phyloP scores from a whole-genome alignment of 2,113 vertebrate species.

The Macquaria australasica region DNA sequence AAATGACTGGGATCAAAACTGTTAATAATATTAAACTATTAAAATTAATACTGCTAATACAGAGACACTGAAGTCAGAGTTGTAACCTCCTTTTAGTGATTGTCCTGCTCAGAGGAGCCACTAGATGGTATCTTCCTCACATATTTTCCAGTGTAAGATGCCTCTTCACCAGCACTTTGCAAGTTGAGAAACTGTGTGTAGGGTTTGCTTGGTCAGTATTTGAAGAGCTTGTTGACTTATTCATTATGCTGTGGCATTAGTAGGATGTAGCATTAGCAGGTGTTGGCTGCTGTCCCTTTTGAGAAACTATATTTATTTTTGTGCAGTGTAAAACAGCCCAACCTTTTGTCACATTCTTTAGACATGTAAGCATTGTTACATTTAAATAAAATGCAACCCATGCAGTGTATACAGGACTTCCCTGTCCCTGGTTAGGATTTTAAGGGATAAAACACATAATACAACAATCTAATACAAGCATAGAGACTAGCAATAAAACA shows the following conservation, averaged over 20 bases:
- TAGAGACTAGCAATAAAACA: no score
- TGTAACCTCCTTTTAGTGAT: background rate
- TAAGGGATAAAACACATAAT: no score
- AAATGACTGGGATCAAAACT: background rate
- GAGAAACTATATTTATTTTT: background rate
- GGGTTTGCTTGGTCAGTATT: background rate
- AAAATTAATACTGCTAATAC: background rate
- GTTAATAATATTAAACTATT: no score
- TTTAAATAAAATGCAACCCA: no score
- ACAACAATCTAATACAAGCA: no score
- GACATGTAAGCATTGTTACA: background rate
- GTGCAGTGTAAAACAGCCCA: background rate
- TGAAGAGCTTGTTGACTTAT: background rate
- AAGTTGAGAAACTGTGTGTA: background rate
- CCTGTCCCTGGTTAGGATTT: no score
- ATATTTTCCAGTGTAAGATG: background rate
- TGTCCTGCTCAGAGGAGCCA: constrained; percentile 23
- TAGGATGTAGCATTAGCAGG: background rate
- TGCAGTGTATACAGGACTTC: no score
- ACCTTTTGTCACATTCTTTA: background rate
- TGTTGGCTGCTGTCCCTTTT: background rate
- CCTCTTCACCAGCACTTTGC: background rate
- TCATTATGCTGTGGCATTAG: background rate
- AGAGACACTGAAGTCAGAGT: background rate
- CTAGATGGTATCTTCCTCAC: constrained; percentile 55